Evolutionary conservation across 2,888 invertebrate genomes (phyloP), one percentile per base, ranked within the genome.

Genomic region (Taphrorychus bicolor): DNA sequence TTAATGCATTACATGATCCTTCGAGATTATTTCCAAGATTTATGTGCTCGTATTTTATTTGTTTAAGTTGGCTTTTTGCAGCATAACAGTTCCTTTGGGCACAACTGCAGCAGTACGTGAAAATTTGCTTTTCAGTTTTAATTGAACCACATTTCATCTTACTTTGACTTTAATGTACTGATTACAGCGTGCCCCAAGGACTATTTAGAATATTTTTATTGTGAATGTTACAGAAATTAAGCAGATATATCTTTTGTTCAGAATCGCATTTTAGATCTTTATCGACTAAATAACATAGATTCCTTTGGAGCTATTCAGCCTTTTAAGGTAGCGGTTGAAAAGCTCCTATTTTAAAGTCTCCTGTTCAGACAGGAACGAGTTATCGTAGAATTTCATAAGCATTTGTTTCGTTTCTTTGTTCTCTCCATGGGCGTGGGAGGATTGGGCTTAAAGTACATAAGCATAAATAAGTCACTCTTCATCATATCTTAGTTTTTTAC

Each of bases 271-370:
- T 75, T 71, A 76, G 78, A 79, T 79, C 75, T 75, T 76, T 78
- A 79, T 78, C 78, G 61, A 74, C 77, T 77, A 78, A 78, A 78
- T 77, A 78, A 76, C 76, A 75, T 64, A 76, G 73, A 78, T 77
- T 77, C 78, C 76, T 71, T 67, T 72, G 74, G 71, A 73, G 71
- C 72, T 69, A 73, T 74, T 75, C 73, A 74, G 70, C 78, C 79
- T 75, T 79, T 77, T 78, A 78, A 75, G 76, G 79, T 73, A 76
- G 73, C 73, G 71, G 70, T 72, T 73, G 74, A 74, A 72, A 75
- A 74, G 69, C 59, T 52, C 17, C 49, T 49, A 49, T 57, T 63
- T 63, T 63, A 57, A 32, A 14, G 16, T 63, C 23, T 14, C 22
- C 57, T 24, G 56, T 63, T 54, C 57, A 54, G 59, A 19, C 45